A percentile compares a stretch with the other conserved stretches of the same genome.
These are phyloP conservation scores for Conopomorpha cramerella DNA, from an alignment of 1,140 invertebrate genomes.

Conservation along the genomic window DNA sequence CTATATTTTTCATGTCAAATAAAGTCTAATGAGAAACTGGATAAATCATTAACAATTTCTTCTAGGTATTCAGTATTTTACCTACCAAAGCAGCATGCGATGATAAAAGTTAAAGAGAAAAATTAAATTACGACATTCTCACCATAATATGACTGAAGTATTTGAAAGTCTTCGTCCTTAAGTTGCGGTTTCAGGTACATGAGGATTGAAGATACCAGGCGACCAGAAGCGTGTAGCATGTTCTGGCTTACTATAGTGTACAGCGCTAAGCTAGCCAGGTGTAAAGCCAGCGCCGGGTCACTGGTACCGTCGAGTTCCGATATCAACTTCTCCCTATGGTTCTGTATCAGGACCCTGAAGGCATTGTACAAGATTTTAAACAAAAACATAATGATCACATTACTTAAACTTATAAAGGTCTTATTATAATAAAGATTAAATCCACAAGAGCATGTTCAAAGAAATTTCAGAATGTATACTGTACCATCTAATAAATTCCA, in stretches of 20 bases:
- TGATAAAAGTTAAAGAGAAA: background rate
- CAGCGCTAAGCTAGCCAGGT: conserved; percentile 78
- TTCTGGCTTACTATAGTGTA: conserved; percentile 80
- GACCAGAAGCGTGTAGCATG: conserved; percentile 88
- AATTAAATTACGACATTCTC: conserved; percentile 6
- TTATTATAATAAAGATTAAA: no score
- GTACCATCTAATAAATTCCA: no score
- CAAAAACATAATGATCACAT: no score
- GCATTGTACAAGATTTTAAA: no score
- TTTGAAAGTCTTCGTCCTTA: conserved; percentile 63
- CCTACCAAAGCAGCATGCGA: no score
- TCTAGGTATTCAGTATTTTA: no score
- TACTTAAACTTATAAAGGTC: no score
- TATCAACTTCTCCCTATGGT: conserved; percentile 80
- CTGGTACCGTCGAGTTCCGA: conserved; percentile 73
- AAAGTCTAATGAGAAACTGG: no score
- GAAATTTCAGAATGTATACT: no score
- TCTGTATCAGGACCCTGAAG: conserved; percentile 65
- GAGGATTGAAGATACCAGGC: conserved; percentile 84
- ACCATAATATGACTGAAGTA: conserved; percentile 81
- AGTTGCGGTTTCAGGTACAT: conserved; percentile 72
- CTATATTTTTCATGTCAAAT: no score
- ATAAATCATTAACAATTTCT: no score
- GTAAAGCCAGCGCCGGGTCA: conserved; percentile 84
- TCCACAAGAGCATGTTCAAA: no score